A percentile compares a stretch with the other conserved stretches of the same genome.
Conservation (phyloP, 2,888 invertebrate species). For the Eupelmus urozonus region DNA sequence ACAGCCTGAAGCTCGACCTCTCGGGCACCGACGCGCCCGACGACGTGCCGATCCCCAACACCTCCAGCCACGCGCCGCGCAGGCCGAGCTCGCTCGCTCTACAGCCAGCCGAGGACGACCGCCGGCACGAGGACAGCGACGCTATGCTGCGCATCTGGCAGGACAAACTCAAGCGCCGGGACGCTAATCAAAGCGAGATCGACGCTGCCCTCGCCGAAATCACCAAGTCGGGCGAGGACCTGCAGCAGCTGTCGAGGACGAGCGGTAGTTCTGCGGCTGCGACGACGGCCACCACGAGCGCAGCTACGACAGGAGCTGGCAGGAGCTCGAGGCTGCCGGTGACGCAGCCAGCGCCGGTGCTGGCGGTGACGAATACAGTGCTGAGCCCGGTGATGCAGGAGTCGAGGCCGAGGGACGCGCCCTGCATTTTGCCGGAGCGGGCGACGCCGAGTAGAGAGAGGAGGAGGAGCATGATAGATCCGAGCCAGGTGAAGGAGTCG, state of each 20-base stretch:
- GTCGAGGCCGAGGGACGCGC: conserved; percentile 71
- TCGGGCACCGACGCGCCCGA: neutral
- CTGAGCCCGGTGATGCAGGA: conserved; percentile 76
- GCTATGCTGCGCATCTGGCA: conserved; percentile 83
- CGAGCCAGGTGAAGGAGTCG: conserved; percentile 72
- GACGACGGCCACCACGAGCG: neutral
- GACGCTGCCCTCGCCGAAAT: conserved; percentile 75
- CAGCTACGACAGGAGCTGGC: conserved; percentile 21
- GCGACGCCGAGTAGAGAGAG: conserved; percentile 76
- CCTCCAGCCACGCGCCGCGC: conserved; percentile 59
- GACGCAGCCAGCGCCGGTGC: conserved; percentile 72
- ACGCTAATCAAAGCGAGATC: conserved; percentile 69
- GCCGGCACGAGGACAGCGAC: conserved; percentile 73
- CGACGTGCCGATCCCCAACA: conserved; percentile 66
- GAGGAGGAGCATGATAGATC: conserved; percentile 77
- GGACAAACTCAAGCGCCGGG: conserved; percentile 81
- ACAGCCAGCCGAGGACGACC: conserved; percentile 72
- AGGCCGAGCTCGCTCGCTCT: conserved; percentile 70
- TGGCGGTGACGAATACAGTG: conserved; percentile 75
- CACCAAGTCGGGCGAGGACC: conserved; percentile 75
- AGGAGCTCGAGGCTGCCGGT: conserved; percentile 67
- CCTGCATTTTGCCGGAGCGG: conserved; percentile 70
- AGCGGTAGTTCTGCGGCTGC: conserved; percentile 60
- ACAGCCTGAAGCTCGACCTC: conserved; percentile 51
- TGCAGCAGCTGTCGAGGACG: conserved; percentile 77